Percentiles rank a stretch among this genome's conserved stretches.
Conservation (phyloP, 2,888 invertebrate genomes). For the Phyllotreta striolata region DNA sequence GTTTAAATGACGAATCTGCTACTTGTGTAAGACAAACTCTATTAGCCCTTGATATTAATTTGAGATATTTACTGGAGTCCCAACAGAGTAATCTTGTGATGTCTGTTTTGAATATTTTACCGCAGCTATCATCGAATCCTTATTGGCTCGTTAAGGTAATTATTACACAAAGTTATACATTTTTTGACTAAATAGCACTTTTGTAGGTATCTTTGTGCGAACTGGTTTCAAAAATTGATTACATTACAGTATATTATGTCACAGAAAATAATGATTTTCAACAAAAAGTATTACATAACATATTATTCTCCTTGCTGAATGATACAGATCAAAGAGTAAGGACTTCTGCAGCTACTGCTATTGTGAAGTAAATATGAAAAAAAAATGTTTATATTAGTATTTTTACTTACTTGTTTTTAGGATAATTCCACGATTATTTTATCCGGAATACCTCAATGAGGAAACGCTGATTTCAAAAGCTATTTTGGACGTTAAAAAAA, state of each 20-base stretch:
- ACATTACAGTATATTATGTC: slow-evolving; percentile 66
- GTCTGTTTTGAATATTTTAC: slow-evolving; percentile 69
- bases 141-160: slow-evolving; percentile 87
- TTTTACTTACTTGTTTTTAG: slow-evolving; percentile 49
- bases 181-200: slow-evolving; percentile 19
- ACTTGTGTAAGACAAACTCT: slow-evolving; percentile 78
- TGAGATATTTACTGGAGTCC: slow-evolving; percentile 70
- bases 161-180: slow-evolving; percentile 12
- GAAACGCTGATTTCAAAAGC: slow-evolving; percentile 66
- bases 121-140: slow-evolving; percentile 72
- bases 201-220: slow-evolving; percentile 71
- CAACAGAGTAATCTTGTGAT: slow-evolving; percentile 66
- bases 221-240: slow-evolving; percentile 68
- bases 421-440: slow-evolving; percentile 62
- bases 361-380: slow-evolving; percentile 66
- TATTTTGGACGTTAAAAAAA: slow-evolving; percentile 40
- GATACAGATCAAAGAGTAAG: slow-evolving; percentile 84
- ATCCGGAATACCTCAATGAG: slow-evolving; percentile 62
- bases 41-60: slow-evolving; percentile 67
- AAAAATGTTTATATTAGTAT: not conserved
- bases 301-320: slow-evolving; percentile 71
- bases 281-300: slow-evolving; percentile 66
- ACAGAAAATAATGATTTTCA: slow-evolving; percentile 65
- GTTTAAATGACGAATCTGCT: slow-evolving; percentile 77
- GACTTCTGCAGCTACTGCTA: slow-evolving; percentile 72